phyloP scores from a whole-genome alignment of 2,113 vertebrate species.

The Xerus inauris region DNA sequence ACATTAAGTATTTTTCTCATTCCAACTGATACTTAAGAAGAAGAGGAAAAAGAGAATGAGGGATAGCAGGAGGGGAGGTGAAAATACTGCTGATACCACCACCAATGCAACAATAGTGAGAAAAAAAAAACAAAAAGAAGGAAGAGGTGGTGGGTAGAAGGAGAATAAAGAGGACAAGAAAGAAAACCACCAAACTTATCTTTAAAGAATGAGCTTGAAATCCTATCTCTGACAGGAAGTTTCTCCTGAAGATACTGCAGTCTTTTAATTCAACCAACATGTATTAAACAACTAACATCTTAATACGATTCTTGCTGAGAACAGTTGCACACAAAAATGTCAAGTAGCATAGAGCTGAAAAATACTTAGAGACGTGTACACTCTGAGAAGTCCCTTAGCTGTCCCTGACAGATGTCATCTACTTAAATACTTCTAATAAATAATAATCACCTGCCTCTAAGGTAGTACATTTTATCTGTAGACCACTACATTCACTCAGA shows the following conservation, averaged over 20 bases:
- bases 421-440: slow-evolving; percentile 53
- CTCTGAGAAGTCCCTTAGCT: background rate
- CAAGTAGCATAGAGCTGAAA: background rate
- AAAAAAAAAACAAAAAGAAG: background rate
- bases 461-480: slow-evolving; percentile 10
- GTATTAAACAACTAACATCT: background rate
- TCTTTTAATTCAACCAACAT: background rate
- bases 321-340: background rate
- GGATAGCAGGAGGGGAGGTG: background rate
- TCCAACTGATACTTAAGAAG: background rate
- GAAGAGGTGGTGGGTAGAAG: too few species aligned
- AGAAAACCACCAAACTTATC: background rate
- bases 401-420: slow-evolving; percentile 29
- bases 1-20: background rate
- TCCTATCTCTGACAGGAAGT: background rate
- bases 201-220: background rate
- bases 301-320: background rate
- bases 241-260: background rate
- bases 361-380: background rate
- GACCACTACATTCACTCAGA: background rate
- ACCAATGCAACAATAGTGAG: background rate
- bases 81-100: background rate
- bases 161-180: background rate
- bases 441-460: background rate
- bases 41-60: background rate